Evolutionary conservation across 2,888 invertebrate genomes (phyloP).

Genomic region (Eledone cirrhosa): DNA sequence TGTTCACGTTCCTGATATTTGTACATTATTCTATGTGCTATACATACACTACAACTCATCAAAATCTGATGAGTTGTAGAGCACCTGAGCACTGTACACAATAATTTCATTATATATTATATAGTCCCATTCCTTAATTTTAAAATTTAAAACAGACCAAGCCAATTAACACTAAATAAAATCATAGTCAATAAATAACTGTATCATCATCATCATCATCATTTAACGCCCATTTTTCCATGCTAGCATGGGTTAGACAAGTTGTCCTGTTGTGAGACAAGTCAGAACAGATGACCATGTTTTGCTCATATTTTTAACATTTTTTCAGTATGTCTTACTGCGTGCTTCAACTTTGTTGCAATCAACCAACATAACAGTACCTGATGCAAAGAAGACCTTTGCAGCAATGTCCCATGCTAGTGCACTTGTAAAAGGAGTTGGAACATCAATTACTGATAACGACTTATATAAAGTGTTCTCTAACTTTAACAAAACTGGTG

Average conservation of each 20-base stretch:
- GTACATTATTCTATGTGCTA: too few relatives aligned
- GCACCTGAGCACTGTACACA: too few relatives aligned
- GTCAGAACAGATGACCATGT: too few relatives aligned
- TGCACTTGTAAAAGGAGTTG: constrained; percentile 34
- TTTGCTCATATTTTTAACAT: too few relatives aligned
- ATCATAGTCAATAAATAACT: neutral
- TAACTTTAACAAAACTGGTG: neutral
- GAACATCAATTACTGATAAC: neutral
- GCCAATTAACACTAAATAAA: neutral
- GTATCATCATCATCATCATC: too few relatives aligned
- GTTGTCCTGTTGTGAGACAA: too few relatives aligned
- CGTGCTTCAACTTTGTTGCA: constrained; percentile 40
- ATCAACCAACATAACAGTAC: constrained; percentile 43
- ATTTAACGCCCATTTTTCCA: too few relatives aligned
- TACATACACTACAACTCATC: too few relatives aligned
- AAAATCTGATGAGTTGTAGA: too few relatives aligned
- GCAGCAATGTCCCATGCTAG: constrained; percentile 38
- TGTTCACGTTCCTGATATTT: too few relatives aligned
- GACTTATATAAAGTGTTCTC: neutral
- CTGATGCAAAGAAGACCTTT: constrained; percentile 39
- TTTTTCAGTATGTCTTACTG: constrained; percentile 43
- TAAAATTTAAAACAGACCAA: neutral
- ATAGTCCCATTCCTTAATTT: neutral
- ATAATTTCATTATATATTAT: too few relatives aligned
- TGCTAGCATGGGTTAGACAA: too few relatives aligned